These are phyloP conservation scores for Choloepus didactylus DNA, from an alignment of 2,797 vertebrate species.

Conservation along the genomic window DNA sequence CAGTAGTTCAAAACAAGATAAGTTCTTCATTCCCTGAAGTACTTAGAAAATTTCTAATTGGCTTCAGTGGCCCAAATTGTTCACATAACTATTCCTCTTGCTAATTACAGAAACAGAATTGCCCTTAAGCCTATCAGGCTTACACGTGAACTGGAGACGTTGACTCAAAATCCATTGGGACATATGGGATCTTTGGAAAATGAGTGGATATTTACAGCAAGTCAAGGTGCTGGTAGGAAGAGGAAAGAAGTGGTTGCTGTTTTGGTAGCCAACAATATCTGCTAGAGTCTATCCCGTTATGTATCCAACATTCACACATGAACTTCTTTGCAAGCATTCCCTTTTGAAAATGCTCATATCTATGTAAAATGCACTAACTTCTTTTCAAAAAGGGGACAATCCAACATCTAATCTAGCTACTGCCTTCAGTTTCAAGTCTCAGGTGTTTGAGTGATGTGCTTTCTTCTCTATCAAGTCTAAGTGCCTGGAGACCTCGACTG, in stretches of 20 bases:
- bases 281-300: no score
- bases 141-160: no score
- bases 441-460: rapidly evolving
- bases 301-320: background rate
- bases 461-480: background rate
- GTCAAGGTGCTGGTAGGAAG: background rate
- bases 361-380: background rate
- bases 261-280: rapidly evolving
- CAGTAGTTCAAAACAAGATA: background rate
- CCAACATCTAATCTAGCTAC: background rate
- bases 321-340: rapidly evolving
- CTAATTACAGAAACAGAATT: background rate
- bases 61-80: background rate
- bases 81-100: background rate
- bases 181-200: background rate
- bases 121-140: background rate
- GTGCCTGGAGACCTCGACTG: background rate
- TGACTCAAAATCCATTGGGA: background rate
- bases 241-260: no score
- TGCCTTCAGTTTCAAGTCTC: background rate
- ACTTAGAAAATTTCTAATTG: background rate
- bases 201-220: background rate
- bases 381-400: background rate
- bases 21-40: background rate
- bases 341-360: background rate